These are phyloP conservation scores for Columba guinea DNA, from an alignment of 2,797 vertebrate species.

Conservation along the genomic window DNA sequence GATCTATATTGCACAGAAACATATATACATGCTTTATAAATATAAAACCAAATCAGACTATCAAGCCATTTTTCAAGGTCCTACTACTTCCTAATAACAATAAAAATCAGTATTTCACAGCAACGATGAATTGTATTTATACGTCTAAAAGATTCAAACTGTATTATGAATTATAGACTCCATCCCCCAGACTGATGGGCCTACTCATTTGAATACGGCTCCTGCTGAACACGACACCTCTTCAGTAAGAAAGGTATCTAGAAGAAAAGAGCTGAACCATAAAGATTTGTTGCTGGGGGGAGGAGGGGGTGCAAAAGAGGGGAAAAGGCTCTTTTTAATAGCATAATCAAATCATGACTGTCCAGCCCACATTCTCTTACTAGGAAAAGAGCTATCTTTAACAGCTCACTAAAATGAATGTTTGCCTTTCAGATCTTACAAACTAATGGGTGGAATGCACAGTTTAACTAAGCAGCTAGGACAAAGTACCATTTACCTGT, in stretches of 20 bases:
- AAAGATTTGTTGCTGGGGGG: not conserved
- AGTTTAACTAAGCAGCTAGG: not conserved
- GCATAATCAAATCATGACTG: not conserved
- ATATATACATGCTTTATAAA: conserved; percentile 31
- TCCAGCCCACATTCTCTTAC: not conserved
- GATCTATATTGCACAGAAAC: conserved; percentile 48
- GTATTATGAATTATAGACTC: not conserved
- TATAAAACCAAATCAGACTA: conserved; percentile 43
- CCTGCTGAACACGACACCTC: not conserved
- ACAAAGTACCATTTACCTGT: not conserved
- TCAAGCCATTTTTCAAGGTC: conserved; percentile 5
- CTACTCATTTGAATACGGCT: not conserved
- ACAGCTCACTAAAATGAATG: not conserved
- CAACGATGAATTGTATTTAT: not conserved
- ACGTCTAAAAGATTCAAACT: conserved; percentile 2
- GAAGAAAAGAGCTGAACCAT: not conserved
- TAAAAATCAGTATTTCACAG: conserved; percentile 22
- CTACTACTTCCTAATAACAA: conserved; percentile 33
- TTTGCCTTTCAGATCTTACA: not conserved
- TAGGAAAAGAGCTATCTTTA: not conserved
- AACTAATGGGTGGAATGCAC: not conserved
- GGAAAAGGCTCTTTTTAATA: not conserved
- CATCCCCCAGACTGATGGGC: not conserved
- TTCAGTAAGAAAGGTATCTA: not conserved
- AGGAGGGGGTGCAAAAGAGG: not conserved